These are phyloP conservation scores for Chelmon rostratus DNA, from an alignment of 2,797 vertebrate species.

Conservation along the genomic window DNA sequence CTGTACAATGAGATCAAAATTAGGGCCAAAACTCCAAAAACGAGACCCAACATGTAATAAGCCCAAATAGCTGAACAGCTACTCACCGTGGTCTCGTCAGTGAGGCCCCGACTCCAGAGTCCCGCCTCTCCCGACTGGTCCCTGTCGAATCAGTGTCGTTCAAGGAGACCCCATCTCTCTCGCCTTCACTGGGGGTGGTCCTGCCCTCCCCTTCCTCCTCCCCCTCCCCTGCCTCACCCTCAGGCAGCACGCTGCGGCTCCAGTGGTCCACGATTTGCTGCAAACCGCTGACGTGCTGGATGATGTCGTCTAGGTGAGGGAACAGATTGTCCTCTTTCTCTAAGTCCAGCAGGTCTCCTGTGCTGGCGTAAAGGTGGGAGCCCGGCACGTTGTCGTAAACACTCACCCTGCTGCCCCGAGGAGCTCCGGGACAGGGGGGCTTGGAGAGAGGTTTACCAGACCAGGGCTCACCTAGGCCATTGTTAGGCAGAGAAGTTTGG, in stretches of 20 bases:
- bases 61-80: not conserved
- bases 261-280: slow-evolving; percentile 95
- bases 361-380: slow-evolving; percentile 97
- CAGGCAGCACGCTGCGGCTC: slow-evolving; percentile 91
- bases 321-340: slow-evolving; percentile 93
- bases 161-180: slow-evolving; percentile 92
- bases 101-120: slow-evolving; percentile 97
- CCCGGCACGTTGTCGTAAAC: slow-evolving; percentile 98
- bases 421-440: slow-evolving; percentile 83
- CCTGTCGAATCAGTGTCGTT: slow-evolving; percentile 92
- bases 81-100: slow-evolving; percentile 95
- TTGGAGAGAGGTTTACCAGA: slow-evolving; percentile 62
- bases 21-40: slow-evolving; percentile 31
- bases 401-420: slow-evolving; percentile 93
- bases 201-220: slow-evolving; percentile 87
- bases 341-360: slow-evolving; percentile 94
- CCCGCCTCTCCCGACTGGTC: slow-evolving; percentile 92
- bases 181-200: slow-evolving; percentile 92
- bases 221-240: slow-evolving; percentile 77
- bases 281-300: slow-evolving; percentile 94
- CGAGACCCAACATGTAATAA: slow-evolving; percentile 14
- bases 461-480: slow-evolving; percentile 75
- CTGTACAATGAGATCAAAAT: not conserved
- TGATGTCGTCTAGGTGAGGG: slow-evolving; percentile 94
- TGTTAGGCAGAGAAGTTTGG: slow-evolving; percentile 43